Base-by-base conservation (phyloP, 2,113 vertebrate genomes). In the Rissa tridactyla region DNA sequence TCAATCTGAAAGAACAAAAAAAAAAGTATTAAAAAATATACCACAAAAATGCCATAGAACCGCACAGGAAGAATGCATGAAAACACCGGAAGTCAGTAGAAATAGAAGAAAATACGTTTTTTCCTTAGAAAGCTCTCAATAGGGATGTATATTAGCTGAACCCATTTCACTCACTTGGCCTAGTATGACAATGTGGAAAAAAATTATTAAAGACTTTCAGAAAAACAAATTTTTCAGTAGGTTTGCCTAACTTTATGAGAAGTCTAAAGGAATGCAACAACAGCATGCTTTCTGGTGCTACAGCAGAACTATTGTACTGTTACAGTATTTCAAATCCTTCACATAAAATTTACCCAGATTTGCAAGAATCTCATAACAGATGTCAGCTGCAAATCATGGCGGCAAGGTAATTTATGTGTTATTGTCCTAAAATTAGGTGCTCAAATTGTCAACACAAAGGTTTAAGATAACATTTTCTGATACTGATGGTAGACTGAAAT, bases 1-100 rank as follows among this genome's bases (percentile, higher is more conserved):
- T 99, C 91, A 99, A 97, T 92, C 99, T 99, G 98, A 97, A 98
- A 98, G 51, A 96, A 93, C 62, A 97, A 51, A 94, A 94, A 80
- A 80, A 80, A 46, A 84, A 27, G n/a, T 26, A 62, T 97, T 91
- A 76, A 82, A 82, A 88, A 86, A 86, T 65, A 40, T 34, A 65
- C 5, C 4, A 42, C 42, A 40, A 46, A 82, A 58, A 38, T 55
- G 18, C 15, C 26, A 38, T 16, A 54, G 42, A 75, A 49, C 16
- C 46, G 11, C 68, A 65, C 8, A 51, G 20, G 72, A 86, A 55
- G 27, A 49, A 75, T 12, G 19, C 34, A 57, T 47, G 11, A 91
- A 58, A 51, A 68, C 21, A 44, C 5, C 47, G 8, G 20, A 72
- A 81, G 9, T 12, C 44, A 82, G 55, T 76, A 72, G 27, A 68